phyloP scores from a whole-genome alignment of 1,140 invertebrate genomes.

The Chrysoperla carnea region DNA sequence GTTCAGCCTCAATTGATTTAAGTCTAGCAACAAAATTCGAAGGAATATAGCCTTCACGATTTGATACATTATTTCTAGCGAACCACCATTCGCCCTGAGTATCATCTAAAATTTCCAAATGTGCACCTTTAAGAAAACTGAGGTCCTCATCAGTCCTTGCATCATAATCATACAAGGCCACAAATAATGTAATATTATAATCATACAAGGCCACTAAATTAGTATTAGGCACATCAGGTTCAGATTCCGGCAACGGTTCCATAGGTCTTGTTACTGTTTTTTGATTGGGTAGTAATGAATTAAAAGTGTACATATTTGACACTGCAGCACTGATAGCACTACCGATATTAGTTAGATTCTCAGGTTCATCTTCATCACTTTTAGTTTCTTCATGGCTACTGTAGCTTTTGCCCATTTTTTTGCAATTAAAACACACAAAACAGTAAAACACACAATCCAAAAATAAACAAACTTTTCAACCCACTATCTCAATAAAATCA shows the following conservation, averaged over 20 bases:
- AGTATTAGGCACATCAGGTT: constrained; percentile 44
- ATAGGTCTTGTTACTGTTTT: too few relatives aligned
- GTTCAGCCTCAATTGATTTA: constrained; percentile 98
- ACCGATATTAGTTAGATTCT: too few relatives aligned
- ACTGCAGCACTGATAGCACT: too few relatives aligned
- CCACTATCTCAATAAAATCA: background rate
- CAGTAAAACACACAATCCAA: too few relatives aligned
- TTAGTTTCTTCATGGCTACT: constrained; percentile 44
- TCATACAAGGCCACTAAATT: constrained; percentile 96
- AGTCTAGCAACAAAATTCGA: constrained; percentile 98
- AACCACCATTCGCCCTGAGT: constrained; percentile 98
- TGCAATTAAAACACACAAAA: background rate
- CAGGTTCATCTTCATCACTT: constrained; percentile 38
- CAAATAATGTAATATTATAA: constrained; percentile 96
- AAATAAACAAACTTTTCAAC: background rate
- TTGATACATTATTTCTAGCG: constrained; percentile 83
- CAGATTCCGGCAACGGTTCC: constrained; percentile 37
- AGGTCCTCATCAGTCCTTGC: constrained; percentile 96
- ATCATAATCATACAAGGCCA: constrained; percentile 97
- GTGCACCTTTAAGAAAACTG: constrained; percentile 95
- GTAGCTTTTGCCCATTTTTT: constrained; percentile 52
- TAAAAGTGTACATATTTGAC: constrained; percentile 37
- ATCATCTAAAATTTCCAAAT: constrained; percentile 95
- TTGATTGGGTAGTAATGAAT: too few relatives aligned
- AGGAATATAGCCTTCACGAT: constrained; percentile 96